Base-by-base conservation (phyloP, 2,113 vertebrate species). In the Glareola pratincola region DNA sequence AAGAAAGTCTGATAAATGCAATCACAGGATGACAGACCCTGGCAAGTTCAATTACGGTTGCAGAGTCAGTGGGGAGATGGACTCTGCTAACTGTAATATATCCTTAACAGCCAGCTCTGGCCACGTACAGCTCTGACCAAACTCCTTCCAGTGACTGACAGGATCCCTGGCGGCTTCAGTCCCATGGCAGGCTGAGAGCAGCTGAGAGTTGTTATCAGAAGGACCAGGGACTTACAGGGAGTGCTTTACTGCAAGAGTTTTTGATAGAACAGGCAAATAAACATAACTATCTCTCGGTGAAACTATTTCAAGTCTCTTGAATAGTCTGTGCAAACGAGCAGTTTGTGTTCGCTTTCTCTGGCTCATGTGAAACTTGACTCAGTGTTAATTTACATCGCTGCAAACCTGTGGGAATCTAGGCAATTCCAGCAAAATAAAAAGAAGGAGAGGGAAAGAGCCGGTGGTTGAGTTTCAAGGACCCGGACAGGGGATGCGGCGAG, bases 1-100 rank as follows among this genome's bases (percentile, higher is more conserved):
- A 71, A 77, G 85, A 54, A 82, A 60, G 69, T 71, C 91, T 69
- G 87, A 95, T 79, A 95, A 97, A 90, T n/a, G 87, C 90, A 92
- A 68, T 96, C 78, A 77, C 43, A 53, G 94, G 75, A 90, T 90
- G 97, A 93, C 94, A 94, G 90, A 85, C 23, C 19, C 51, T 80
- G 87, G 97, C 94, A 96, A 91, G 88, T 95, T 92, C 93, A 93
- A 95, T 94, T 95, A 96, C 2, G 0, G 57, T 3, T 83, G 71
- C 63, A 60, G 64, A 96, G 68, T 59, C 81, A 85, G 81, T 9
- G 43, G 77, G 74, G 86, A 97, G 92, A 76, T 73, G 83, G 91
- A 95, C 92, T 93, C 92, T 78, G 82, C 85, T 90, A 72, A 94
- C 39, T n/a, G 75, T 17, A 95, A 94, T 60, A 59, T n/a, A 92